Evolutionary conservation across 2,888 invertebrate genomes (phyloP), one percentile per base, ranked within the genome.

Genomic region (Trichopoda pennipes): DNA sequence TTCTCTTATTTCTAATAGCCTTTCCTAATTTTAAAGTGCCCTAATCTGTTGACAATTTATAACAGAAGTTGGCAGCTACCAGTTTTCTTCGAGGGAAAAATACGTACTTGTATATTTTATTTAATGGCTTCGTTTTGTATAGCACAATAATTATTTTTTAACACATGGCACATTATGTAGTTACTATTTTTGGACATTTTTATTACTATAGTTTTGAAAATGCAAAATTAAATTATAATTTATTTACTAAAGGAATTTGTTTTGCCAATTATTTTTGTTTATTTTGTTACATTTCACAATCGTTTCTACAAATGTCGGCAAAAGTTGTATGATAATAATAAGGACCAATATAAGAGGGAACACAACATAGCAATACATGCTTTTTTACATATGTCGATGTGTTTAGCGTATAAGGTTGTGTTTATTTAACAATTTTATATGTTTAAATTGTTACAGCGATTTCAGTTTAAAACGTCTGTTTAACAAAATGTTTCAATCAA

Each of bases 231-330:
- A 28, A 44, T 17, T 42, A 16, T 8, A 47, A 17, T 51, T 47
- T 32, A 10, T 38, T 49, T 7, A 35, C 61, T 70, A 14, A 23
- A 35, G 51, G 58, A 64, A 72, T 69, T 69, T 76, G 0, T 19
- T 58, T 51, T 35, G 42, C n/a, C 4, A 55, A 51, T 21, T 58
- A 9, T 28, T 38, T 64, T 78, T 78, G 70, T 68, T 74, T 74
- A 49, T 76, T 58, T 64, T 70, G 49, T 64, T 77, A 8, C 69
- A 19, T 9, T 56, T 63, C 51, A 49, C 28, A 38, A 42, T 64
- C 10, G 35, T 42, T 60, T 23, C 60, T 17, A 17, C 21, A 63
- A 72, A 64, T 64, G 21, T 51, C 64, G 21, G 16, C 51, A 51
- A 72, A 64, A 21, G 42, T 4, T 32, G 63, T 72, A 51, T 35